Evolutionary conservation across 2,888 invertebrate genomes (phyloP).

Genomic region (Steinernema hermaphroditum): DNA sequence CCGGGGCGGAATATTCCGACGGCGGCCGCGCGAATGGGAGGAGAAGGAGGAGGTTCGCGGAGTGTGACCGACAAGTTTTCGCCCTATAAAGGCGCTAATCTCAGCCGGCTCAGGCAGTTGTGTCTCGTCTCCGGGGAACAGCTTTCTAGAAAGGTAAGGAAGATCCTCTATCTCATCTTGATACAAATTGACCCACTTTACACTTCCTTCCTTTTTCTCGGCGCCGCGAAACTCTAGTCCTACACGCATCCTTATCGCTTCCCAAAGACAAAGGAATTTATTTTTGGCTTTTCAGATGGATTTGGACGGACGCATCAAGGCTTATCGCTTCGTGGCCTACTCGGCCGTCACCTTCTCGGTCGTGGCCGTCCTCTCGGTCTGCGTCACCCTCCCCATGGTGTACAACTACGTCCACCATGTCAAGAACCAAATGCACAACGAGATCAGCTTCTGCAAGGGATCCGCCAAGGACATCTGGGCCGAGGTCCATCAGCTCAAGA

Average conservation of each 20-base stretch:
- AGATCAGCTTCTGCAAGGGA: constrained; percentile 62
- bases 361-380: constrained; percentile 60
- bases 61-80: constrained; percentile 28
- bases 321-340: constrained; percentile 55
- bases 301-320: constrained; percentile 49
- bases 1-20: constrained; percentile 19
- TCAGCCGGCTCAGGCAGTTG: neutral
- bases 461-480: constrained; percentile 65
- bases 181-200: constrained; percentile 25
- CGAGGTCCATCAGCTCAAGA: constrained; percentile 62
- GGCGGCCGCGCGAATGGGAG: neutral
- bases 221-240: neutral
- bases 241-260: neutral
- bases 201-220: neutral
- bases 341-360: constrained; percentile 58
- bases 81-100: constrained; percentile 24
- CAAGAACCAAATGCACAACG: constrained; percentile 56
- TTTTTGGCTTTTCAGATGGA: constrained; percentile 34
- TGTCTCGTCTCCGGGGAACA: constrained; percentile 4
- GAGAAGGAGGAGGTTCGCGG: neutral
- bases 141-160: constrained; percentile 19
- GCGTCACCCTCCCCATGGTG: constrained; percentile 63
- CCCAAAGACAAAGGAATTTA: neutral
- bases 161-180: constrained; percentile 17
- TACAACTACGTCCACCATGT: constrained; percentile 62